Conservation (phyloP, 1,140 invertebrate species). For the Lepidurus arcticus region DNA sequence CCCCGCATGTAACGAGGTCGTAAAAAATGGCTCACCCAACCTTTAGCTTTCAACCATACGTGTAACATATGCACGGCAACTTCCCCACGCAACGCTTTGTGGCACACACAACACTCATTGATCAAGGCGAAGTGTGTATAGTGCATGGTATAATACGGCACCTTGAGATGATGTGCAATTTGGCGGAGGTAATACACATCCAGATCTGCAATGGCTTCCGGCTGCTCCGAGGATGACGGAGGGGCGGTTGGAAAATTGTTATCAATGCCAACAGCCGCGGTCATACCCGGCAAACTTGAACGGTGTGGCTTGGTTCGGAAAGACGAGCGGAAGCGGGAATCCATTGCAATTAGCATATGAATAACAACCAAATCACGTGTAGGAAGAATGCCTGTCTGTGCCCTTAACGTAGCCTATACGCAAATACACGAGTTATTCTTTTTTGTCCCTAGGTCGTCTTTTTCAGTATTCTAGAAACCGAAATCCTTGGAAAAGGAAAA, state of each 20-base stretch:
- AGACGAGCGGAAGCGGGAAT: conserved; percentile 1
- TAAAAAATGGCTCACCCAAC: neutral
- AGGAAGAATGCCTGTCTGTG: too few relatives aligned
- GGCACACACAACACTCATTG: too few relatives aligned
- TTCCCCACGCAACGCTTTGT: too few relatives aligned
- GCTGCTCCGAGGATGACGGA: conserved; percentile 7
- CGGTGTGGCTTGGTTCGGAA: conserved; percentile 9
- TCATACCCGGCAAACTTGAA: neutral
- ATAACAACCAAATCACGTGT: too few relatives aligned
- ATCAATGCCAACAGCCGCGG: neutral
- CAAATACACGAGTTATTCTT: too few relatives aligned
- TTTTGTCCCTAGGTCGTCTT: too few relatives aligned
- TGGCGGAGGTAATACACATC: conserved; percentile 55
- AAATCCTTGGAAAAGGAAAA: too few relatives aligned
- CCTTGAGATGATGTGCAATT: conserved; percentile 55
- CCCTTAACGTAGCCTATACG: too few relatives aligned
- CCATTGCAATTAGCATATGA: neutral
- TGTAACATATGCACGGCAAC: neutral
- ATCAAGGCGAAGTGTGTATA: too few relatives aligned
- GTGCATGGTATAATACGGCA: conserved; percentile 35
- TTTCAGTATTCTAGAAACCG: too few relatives aligned
- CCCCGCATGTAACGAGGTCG: conserved; percentile 17
- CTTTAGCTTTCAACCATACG: neutral
- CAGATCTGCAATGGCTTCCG: conserved; percentile 46
- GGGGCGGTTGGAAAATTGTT: neutral